phyloP scores from a whole-genome alignment of 1,140 invertebrate genomes.

The Heterodera schachtii region DNA sequence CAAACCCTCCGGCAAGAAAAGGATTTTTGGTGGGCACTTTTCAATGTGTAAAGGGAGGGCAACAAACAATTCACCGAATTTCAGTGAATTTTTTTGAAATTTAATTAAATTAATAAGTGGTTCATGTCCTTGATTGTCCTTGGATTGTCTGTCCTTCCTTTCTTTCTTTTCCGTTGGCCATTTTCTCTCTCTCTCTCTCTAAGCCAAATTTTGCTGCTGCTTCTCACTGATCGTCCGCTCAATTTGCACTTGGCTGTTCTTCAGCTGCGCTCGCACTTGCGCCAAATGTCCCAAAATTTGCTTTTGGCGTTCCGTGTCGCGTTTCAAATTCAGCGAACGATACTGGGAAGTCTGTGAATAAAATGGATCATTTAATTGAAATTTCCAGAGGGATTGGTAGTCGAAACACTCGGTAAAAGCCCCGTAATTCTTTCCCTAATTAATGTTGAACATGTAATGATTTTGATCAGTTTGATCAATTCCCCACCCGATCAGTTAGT shows the following conservation, averaged over 20 bases:
- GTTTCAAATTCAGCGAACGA: slow-evolving; percentile 49
- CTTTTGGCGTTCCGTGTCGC: slow-evolving; percentile 46
- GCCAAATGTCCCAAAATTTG: slow-evolving; percentile 50
- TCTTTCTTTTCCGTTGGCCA: no score
- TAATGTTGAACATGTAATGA: no score
- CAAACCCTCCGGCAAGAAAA: no score
- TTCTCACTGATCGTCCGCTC: slow-evolving; percentile 46
- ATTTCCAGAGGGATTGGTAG: no score
- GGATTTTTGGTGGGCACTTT: no score
- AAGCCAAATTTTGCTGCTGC: slow-evolving; percentile 19
- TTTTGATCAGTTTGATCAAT: neutral
- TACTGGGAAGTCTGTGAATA: slow-evolving; percentile 45
- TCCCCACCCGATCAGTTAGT: neutral
- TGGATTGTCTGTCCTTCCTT: no score
- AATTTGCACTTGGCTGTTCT: slow-evolving; percentile 45
- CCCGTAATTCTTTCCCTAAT: neutral
- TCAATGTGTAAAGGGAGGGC: no score
- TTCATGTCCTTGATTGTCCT: no score
- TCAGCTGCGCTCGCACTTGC: slow-evolving; percentile 43
- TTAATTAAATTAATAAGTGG: no score
- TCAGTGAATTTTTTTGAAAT: no score
- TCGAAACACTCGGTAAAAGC: neutral
- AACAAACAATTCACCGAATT: no score
- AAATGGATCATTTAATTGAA: no score
- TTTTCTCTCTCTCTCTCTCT: neutral